Evolutionary conservation across 1,140 invertebrate genomes (phyloP).

Genomic region (Arion vulgaris): DNA sequence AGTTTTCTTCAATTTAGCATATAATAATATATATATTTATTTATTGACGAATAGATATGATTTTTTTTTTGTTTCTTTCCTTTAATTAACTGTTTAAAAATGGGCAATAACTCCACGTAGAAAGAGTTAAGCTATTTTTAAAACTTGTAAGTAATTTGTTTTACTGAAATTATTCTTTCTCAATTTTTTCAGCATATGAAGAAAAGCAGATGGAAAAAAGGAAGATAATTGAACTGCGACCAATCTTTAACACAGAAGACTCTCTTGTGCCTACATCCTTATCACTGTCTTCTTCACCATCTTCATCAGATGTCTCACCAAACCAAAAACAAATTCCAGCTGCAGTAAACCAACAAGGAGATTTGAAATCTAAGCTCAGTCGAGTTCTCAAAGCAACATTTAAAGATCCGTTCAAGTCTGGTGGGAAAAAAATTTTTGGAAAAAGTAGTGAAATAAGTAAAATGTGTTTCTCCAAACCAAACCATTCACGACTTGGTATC

Average conservation of each 20-base stretch:
- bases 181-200: conserved; percentile 54
- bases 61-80: no score
- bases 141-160: no score
- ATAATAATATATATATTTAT: no score
- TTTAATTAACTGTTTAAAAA: no score
- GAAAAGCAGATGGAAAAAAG: conserved; percentile 64
- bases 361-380: conserved; percentile 23
- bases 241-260: conserved; percentile 47
- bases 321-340: neutral
- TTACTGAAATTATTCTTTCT: conserved; percentile 12
- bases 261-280: neutral
- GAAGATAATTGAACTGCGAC: conserved; percentile 53
- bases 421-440: no score
- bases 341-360: neutral
- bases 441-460: neutral
- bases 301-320: neutral
- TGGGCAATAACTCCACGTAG: no score
- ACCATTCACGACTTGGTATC: neutral
- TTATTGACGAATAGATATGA: no score
- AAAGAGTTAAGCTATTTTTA: no score
- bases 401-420: conserved; percentile 25
- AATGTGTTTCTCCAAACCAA: neutral
- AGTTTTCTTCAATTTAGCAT: no score
- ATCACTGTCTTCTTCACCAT: conserved; percentile 8
- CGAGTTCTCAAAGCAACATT: neutral